Evolutionary conservation across 2,888 invertebrate species (phyloP).

Genomic region (Plebejus argus): DNA sequence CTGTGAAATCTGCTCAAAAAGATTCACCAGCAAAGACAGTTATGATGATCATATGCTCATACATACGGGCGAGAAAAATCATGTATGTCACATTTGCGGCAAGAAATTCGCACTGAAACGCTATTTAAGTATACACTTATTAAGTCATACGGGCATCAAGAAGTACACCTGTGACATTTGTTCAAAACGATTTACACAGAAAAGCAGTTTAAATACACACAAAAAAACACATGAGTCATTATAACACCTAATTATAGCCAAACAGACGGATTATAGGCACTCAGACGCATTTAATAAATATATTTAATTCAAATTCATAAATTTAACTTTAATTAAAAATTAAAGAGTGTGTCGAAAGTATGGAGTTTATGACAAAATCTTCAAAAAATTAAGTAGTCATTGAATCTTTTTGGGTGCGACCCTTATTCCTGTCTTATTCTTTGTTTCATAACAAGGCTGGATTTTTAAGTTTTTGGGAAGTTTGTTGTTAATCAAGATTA

Average conservation of each 20-base stretch:
- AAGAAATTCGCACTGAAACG: neutral
- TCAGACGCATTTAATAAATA: no score
- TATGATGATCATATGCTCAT: neutral
- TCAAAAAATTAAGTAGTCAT: no score
- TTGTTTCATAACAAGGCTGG: no score
- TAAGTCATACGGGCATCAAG: neutral
- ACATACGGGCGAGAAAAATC: neutral
- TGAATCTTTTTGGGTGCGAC: no score
- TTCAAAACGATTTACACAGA: neutral
- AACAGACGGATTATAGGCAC: no score
- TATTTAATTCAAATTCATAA: no score
- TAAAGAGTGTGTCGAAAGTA: no score
- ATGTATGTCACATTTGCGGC: neutral
- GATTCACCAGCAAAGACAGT: neutral
- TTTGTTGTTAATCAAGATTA: no score
- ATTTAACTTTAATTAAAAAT: no score
- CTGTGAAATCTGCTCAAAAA: neutral
- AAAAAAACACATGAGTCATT: neutral
- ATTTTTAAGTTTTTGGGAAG: no score
- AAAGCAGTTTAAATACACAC: neutral
- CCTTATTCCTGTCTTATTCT: no score
- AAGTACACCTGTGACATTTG: neutral
- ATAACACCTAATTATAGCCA: neutral
- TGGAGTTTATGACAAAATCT: no score
- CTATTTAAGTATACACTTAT: neutral